Base-by-base conservation (phyloP, 2,797 vertebrate genomes). In the Lophotriccus pileatus region DNA sequence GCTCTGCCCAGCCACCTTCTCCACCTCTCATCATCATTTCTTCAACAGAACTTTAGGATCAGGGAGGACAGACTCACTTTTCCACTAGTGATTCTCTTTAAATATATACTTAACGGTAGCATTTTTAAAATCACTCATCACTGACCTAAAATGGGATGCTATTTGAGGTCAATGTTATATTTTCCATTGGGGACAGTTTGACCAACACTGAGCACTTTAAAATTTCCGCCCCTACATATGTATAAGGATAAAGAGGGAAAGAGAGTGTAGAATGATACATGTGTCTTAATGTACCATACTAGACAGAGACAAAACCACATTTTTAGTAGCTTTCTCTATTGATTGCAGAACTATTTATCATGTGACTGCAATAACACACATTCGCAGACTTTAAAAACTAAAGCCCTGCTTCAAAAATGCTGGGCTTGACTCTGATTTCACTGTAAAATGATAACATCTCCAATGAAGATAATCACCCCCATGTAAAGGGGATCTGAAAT, bases 251-350 rank as follows among this genome's bases (percentile, higher is more conserved):
- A 55, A 58, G 63, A 46, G 43, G 50, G 56, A 47, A 68, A 53
- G 49, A 60, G 66, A 82, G 69, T 2, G 24, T 39, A 76, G 79
- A 73, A 21, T 52, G 82, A 92, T 83, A 81, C 84, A 78, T 79
- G 91, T 81, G 34, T 81, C 82, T 36, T 95, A 93, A 93, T 94
- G 94, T 84, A 93, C 91, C 83, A 22, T 46, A 17, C 91, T 16
- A 97, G 94, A 94, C 85, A 84, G 83, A 95, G 67, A 91, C 47
- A 94, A 94, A 97, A 23, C 91, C 95, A 96, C 95, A 94, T 67
- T 95, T 94, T 91, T 90, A 96, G 96, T 91, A 93, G 95, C 91
- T 82, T 87, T 96, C 85, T 79, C 25, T 93, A 96, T 91, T 88
- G 94, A 97, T 95, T 96, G 91, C 83, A 93, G 89, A 93, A 79